Evolutionary conservation across 2,888 invertebrate species (phyloP), one percentile per base, ranked within the genome.

Genomic region (Drosophila engyochracea): DNA sequence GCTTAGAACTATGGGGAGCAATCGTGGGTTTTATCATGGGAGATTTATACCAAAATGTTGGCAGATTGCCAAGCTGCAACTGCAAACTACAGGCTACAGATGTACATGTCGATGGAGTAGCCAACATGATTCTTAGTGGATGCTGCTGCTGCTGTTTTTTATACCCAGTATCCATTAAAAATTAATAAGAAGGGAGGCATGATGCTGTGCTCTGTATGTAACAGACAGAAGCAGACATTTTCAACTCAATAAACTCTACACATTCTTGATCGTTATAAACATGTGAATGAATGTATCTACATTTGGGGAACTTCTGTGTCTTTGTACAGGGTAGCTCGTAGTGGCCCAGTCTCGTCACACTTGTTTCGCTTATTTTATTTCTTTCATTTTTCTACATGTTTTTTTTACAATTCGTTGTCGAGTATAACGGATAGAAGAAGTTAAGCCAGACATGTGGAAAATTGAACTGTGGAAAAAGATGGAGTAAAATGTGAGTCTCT

Each of bases 21-120:
- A 91, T 91, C 85, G 79, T 70, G 64, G 74, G 57, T 75, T 83
- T 90, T 80, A 90, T 87, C 90, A 76, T 71, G 78, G 86, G 66
- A 91, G 90, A 85, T 83, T 90, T 86, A 82, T 78, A 76, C 76
- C 75, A 82, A 81, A 88, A 88, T 91, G 83, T 89, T 91, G 91
- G 91, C 91, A 81, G 88, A 83, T 91, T 90, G 88, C 90, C 86
- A 91, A 83, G 88, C 82, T 84, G 80, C 91, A 80, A 75, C 79
- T 76, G 71, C 74, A 55, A 70, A 75, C 70, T 44, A 71, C 60
- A 61, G 59, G 25, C 33, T 59, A 62, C 53, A 67, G 49, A 64
- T 37, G 31, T 3, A 67, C 39, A 52, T 37, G 31, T 3, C 12
- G 30, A 25, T 30, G 47, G 47, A 62, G 59, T 63, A 60, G 62